Conservation (phyloP, 1,140 invertebrate species). For the Lucilia sericata region DNA sequence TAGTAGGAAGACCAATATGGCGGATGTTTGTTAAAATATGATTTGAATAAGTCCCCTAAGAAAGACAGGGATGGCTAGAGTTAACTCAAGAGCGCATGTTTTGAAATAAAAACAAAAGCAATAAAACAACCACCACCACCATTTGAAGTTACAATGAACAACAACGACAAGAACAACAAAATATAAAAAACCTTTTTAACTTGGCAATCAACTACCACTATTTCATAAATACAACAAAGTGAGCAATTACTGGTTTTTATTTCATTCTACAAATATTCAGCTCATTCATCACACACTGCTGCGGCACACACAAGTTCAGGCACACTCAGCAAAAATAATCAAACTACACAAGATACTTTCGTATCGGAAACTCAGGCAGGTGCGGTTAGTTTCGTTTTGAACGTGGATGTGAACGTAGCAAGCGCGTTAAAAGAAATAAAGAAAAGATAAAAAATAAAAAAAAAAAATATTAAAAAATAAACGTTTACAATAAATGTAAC, state of each 20-base stretch:
- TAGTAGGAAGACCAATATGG: slow-evolving; percentile 29
- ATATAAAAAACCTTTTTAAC: neutral
- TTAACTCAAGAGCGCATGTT: neutral
- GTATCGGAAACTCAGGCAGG: slow-evolving; percentile 51
- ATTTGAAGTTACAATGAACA: neutral
- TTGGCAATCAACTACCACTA: slow-evolving; percentile 30
- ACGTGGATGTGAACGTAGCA: slow-evolving; percentile 61
- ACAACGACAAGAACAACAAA: neutral
- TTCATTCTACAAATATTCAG: neutral
- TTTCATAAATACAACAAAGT: slow-evolving; percentile 31
- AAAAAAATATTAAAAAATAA: slow-evolving; percentile 27
- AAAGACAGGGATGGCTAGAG: neutral
- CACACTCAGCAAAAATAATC: slow-evolving; percentile 13
- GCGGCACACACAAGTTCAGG: neutral
- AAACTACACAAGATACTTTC: slow-evolving; percentile 39
- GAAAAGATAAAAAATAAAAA: neutral
- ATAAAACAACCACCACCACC: slow-evolving; percentile 7
- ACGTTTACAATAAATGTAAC: neutral
- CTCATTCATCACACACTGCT: neutral
- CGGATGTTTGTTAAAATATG: neutral
- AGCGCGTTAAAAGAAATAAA: slow-evolving; percentile 42
- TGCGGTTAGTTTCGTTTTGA: slow-evolving; percentile 67
- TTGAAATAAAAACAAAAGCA: neutral
- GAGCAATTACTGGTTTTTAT: slow-evolving; percentile 35
- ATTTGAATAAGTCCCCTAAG: neutral